Conservation (phyloP, 2,113 vertebrate species). For the Prunella himalayana region DNA sequence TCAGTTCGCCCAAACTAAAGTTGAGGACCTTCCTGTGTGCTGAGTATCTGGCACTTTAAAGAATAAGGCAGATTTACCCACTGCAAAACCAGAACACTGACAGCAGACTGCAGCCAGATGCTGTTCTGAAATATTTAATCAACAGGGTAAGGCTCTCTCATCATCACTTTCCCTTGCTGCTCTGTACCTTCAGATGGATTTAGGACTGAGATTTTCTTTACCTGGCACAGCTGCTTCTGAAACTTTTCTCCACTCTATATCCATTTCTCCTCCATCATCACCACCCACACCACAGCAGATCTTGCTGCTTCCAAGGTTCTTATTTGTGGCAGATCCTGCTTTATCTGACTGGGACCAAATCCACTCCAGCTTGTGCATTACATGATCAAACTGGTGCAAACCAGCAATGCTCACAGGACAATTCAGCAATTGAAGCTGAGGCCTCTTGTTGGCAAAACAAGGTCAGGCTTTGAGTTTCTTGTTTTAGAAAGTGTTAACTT, state of each 20-base stretch:
- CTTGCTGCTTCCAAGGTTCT: background rate
- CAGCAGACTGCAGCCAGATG: background rate
- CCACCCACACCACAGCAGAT: background rate
- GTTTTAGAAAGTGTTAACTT: background rate
- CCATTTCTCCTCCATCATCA: background rate
- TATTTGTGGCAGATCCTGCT: background rate
- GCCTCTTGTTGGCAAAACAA: background rate
- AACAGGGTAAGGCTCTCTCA: background rate
- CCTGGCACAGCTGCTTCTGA: background rate
- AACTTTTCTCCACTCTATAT: background rate
- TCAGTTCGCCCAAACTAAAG: background rate
- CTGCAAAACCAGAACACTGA: background rate
- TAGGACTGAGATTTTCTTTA: background rate
- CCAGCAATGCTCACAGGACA: background rate
- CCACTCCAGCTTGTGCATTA: background rate
- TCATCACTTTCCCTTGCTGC: background rate
- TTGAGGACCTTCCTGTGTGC: background rate
- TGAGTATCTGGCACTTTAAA: background rate
- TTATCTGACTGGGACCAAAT: background rate
- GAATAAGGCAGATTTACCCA: background rate
- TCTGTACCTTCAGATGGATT: background rate
- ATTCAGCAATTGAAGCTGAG: background rate
- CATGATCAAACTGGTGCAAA: background rate
- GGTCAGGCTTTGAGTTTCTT: background rate
- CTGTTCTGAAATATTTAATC: background rate